Conservation (phyloP, 2,888 invertebrate species). For the Sialis lutaria region DNA sequence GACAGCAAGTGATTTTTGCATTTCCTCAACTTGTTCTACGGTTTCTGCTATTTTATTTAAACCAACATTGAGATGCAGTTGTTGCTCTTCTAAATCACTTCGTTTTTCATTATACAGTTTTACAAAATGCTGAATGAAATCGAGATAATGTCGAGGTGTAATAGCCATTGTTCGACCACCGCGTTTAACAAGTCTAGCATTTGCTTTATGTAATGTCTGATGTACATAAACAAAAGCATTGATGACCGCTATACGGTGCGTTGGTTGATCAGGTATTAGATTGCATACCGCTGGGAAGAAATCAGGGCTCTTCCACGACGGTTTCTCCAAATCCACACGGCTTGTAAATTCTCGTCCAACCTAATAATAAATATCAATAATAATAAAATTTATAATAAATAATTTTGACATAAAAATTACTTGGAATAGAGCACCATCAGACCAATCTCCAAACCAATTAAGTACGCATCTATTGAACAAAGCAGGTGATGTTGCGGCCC, state of each 20-base stretch:
- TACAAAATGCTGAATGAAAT: constrained; percentile 98
- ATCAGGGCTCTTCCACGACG: constrained; percentile 72
- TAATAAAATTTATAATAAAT: not conserved
- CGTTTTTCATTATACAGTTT: constrained; percentile 95
- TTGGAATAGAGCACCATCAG: constrained; percentile 86
- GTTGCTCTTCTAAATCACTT: constrained; percentile 95
- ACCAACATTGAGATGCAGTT: constrained; percentile 95
- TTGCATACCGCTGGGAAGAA: constrained; percentile 81
- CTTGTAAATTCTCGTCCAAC: constrained; percentile 93
- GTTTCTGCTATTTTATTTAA: constrained; percentile 98
- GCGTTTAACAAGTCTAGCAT: constrained; percentile 73
- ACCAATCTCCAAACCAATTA: constrained; percentile 99
- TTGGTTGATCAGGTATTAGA: constrained; percentile 52
- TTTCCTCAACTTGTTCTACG: constrained; percentile 97
- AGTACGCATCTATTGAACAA: constrained; percentile 97
- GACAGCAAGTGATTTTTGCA: constrained; percentile 95
- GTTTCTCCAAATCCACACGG: constrained; percentile 83
- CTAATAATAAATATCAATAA: constrained; percentile 18
- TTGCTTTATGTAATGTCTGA: constrained; percentile 90
- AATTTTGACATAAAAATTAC: constrained; percentile 21
- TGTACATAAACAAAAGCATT: constrained; percentile 98
- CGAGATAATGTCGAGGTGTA: constrained; percentile 92
- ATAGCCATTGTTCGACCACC: constrained; percentile 95
- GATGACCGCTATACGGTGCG: constrained; percentile 91
- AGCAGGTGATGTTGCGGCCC: constrained; percentile 97